These are phyloP conservation scores for Sicus ferrugineus DNA, from an alignment of 2,888 invertebrate species.

Conservation along the genomic window DNA sequence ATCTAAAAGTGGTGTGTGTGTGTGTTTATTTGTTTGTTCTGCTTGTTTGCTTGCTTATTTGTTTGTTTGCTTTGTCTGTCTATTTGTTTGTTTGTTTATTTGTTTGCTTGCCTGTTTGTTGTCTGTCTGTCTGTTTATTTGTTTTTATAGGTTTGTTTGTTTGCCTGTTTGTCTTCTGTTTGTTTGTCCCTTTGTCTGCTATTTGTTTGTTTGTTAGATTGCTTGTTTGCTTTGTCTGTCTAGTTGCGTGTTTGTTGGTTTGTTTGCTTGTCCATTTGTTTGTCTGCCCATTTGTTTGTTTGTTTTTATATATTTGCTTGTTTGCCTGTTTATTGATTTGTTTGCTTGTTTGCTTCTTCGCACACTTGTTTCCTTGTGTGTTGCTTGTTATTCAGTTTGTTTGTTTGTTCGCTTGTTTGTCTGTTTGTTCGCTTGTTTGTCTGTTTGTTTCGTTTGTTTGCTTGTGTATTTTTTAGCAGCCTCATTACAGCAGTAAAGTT, in stretches of 20 bases:
- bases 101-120: too few relatives aligned
- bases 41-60: too few relatives aligned
- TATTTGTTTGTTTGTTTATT: too few relatives aligned
- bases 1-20: not conserved
- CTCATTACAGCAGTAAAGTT: constrained; percentile 8
- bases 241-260: not conserved
- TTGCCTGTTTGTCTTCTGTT: too few relatives aligned
- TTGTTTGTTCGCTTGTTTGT: not conserved
- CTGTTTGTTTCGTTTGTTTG: not conserved
- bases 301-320: not conserved
- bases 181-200: too few relatives aligned
- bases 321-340: not conserved
- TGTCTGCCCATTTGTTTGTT: not conserved
- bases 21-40: constrained; percentile 9
- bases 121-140: too few relatives aligned
- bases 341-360: too few relatives aligned
- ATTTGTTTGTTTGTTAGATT: too few relatives aligned
- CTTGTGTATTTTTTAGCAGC: not conserved
- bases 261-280: not conserved
- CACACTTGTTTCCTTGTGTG: not conserved
- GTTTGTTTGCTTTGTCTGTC: too few relatives aligned
- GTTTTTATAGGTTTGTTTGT: too few relatives aligned
- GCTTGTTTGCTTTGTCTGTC: too few relatives aligned
- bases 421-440: not conserved
- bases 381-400: too few relatives aligned